These are phyloP conservation scores for Phengaris alcon DNA, from an alignment of 2,888 invertebrate species.

Conservation along the genomic window DNA sequence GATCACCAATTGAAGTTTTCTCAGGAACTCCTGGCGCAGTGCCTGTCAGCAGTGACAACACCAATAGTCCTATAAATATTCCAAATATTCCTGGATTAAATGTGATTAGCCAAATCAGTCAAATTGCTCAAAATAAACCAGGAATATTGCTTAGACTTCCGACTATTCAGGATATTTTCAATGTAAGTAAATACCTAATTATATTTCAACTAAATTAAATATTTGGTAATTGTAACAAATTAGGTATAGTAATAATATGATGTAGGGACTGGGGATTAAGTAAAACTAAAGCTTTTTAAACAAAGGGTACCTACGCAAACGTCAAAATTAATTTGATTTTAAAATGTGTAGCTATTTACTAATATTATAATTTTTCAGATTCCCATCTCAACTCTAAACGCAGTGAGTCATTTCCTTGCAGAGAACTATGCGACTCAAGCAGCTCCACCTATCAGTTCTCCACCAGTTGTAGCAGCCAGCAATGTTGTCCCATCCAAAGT, in stretches of 20 bases:
- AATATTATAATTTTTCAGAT: not conserved
- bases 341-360: too few species aligned
- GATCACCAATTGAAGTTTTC: not conserved
- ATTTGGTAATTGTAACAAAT: too few species aligned
- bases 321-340: too few species aligned
- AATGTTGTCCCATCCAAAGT: not conserved
- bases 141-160: not conserved
- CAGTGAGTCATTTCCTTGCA: not conserved
- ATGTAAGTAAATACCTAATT: not conserved
- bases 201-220: too few species aligned
- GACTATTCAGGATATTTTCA: conserved; percentile 13
- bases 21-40: not conserved
- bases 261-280: too few species aligned
- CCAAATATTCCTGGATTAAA: not conserved
- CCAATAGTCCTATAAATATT: not conserved
- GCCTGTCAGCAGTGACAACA: not conserved
- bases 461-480: not conserved
- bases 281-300: too few species aligned
- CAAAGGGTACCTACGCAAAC: too few species aligned
- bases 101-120: not conserved
- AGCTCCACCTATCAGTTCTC: not conserved
- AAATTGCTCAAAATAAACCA: not conserved
- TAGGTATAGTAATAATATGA: too few species aligned
- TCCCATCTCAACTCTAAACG: not conserved
- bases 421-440: not conserved